These are phyloP conservation scores for Macrochelys suwanniensis DNA, from an alignment of 2,797 vertebrate genomes.

Conservation along the genomic window DNA sequence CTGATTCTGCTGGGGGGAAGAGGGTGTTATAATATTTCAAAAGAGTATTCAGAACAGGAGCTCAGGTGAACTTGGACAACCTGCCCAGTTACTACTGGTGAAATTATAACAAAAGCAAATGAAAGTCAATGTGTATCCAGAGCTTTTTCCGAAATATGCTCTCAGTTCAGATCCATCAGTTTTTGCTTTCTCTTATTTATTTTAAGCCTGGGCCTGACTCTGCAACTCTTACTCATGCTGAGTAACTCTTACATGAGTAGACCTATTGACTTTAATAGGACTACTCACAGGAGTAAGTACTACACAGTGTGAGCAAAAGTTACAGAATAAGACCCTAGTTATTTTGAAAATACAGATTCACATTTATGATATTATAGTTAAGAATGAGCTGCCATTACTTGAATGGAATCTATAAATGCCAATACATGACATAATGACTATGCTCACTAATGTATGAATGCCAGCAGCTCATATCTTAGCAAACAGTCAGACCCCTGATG, in stretches of 20 bases:
- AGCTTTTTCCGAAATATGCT: background rate
- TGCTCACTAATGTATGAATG: background rate
- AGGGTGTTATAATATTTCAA: background rate
- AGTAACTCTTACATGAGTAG: background rate
- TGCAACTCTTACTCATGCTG: background rate
- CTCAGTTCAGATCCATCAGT: background rate
- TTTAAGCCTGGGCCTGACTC: background rate
- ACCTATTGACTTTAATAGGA: background rate
- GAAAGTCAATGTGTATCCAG: background rate
- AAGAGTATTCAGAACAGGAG: accelerated
- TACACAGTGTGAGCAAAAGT: background rate
- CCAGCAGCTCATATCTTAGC: background rate
- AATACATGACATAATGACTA: background rate
- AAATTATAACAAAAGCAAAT: background rate
- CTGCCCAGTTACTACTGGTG: background rate
- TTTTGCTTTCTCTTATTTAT: background rate
- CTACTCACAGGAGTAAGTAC: accelerated
- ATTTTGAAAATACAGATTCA: background rate
- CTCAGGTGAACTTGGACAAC: background rate
- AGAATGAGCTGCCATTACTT: background rate
- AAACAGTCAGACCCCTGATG: background rate
- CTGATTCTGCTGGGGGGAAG: background rate
- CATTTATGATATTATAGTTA: background rate
- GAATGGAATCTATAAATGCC: background rate
- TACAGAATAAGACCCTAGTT: background rate